Base-by-base conservation (phyloP, 1,140 invertebrate genomes). In the Frieseomelitta varia region DNA sequence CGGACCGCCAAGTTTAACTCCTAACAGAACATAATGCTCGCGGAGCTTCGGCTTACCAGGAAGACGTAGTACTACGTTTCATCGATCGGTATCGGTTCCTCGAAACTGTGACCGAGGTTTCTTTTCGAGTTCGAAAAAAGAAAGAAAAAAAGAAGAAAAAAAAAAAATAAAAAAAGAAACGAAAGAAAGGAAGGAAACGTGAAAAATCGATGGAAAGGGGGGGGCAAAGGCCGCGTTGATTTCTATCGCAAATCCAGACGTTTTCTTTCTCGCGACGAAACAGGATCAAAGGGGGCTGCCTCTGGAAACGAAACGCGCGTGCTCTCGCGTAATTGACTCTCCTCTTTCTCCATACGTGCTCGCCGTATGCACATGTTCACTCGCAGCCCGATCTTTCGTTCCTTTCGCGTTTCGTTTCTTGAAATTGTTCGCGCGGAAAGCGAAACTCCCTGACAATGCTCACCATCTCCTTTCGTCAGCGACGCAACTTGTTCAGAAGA, bases 181-280 rank as follows among this genome's bases (percentile, higher is more conserved):
- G 30, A 30, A 30, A 30, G 30, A 30, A 2, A 30, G 30, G 2
- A 30, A 30, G 30, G 30, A 30, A 30, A 30, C 30, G 30, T 30
- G 58, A 65, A 67, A 84, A 73, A 87, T 88, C 87, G 85, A 87
- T 88, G 58, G 55, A 39, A 63, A 27, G 15, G 55, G 27, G 47
- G n/a, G 67, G 30, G 55, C 19, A 34, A 68, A 68, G 67, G 65
- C 30, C 17, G 10, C 19, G 65, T 56, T 55, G 39, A 58, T 74
- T 74, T 81, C 79, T 65, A 81, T 81, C 58, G 56, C 79, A 74
- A 73, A 81, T 74, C 79, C 47, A 27, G 61, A 81, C 63, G 80
- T 77, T 75, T 73, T 56, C 30, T 68, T 19, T 17, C 39, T n/a
- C 24, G 61, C 0, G 55, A n/a, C 24, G 19, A 17, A 76, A 47